Percentiles rank a stretch among this genome's conserved stretches.
phyloP scores from a whole-genome alignment of 2,113 vertebrate genomes.

The Sprattus sprattus region DNA sequence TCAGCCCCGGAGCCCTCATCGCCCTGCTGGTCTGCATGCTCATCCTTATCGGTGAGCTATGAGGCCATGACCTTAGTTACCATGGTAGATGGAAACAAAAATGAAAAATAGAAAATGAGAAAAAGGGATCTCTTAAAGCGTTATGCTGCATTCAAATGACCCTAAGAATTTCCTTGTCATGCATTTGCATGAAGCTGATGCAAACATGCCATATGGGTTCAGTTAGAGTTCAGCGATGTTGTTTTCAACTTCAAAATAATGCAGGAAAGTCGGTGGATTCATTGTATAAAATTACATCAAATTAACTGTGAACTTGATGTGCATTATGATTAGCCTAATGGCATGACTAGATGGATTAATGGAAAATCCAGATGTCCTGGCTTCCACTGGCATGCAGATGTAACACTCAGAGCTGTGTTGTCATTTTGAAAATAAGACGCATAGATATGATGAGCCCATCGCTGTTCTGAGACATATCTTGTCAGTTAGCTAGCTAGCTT shows the following conservation, averaged over 20 bases:
- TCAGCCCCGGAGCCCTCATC: constrained; percentile 94
- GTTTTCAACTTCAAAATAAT: background rate
- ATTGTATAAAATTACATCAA: too few relatives aligned
- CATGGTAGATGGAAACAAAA: background rate
- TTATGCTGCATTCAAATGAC: too few relatives aligned
- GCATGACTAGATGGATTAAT: background rate
- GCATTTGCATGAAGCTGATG: too few relatives aligned
- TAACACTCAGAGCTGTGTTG: background rate
- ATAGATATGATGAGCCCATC: background rate
- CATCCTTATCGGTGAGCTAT: constrained; percentile 91
- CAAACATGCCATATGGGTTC: too few relatives aligned
- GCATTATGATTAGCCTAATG: background rate
- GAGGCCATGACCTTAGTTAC: background rate
- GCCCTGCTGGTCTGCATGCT: constrained; percentile 92
- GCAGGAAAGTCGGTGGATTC: too few relatives aligned
- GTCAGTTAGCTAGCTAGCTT: background rate
- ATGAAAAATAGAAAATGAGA: background rate
- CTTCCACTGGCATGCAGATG: background rate
- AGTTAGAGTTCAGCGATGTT: background rate
- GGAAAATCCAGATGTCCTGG: background rate
- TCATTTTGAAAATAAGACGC: background rate
- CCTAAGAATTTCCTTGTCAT: too few relatives aligned
- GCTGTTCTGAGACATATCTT: background rate
- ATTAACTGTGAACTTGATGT: background rate
- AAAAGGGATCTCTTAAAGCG: background rate